phyloP scores from a whole-genome alignment of 2,113 vertebrate genomes.

The Osmerus mordax region DNA sequence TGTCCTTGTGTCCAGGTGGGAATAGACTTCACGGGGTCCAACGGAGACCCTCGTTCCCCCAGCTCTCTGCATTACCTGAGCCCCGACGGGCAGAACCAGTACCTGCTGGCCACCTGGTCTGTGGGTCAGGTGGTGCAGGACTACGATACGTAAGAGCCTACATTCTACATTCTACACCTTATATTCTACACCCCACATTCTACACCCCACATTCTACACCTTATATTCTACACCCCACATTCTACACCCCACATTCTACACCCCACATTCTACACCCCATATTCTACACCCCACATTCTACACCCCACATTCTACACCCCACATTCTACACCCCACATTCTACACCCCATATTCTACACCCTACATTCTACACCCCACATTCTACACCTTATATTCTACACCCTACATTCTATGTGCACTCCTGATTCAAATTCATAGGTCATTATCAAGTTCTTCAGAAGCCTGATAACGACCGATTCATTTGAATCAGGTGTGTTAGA shows the following conservation, averaged over 20 bases:
- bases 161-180: neutral
- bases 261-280: no score
- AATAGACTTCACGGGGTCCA: conserved; percentile 93
- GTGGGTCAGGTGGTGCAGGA: conserved; percentile 91
- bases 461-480: no score
- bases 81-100: conserved; percentile 85
- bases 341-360: no score
- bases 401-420: neutral
- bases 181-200: neutral
- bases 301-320: neutral
- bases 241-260: no score
- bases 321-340: no score
- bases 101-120: conserved; percentile 87
- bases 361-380: no score
- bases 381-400: neutral
- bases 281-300: no score
- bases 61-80: conserved; percentile 90
- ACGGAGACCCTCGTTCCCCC: conserved; percentile 85
- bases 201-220: neutral
- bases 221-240: no score
- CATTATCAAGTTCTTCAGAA: no score
- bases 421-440: no score
- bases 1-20: conserved; percentile 75
- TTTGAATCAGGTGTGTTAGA: no score
- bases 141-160: conserved; percentile 80